A percentile compares a stretch with the other conserved stretches of the same genome.
These are phyloP conservation scores for Trachelus iudaicus DNA, from an alignment of 2,888 invertebrate genomes.

Conservation along the genomic window DNA sequence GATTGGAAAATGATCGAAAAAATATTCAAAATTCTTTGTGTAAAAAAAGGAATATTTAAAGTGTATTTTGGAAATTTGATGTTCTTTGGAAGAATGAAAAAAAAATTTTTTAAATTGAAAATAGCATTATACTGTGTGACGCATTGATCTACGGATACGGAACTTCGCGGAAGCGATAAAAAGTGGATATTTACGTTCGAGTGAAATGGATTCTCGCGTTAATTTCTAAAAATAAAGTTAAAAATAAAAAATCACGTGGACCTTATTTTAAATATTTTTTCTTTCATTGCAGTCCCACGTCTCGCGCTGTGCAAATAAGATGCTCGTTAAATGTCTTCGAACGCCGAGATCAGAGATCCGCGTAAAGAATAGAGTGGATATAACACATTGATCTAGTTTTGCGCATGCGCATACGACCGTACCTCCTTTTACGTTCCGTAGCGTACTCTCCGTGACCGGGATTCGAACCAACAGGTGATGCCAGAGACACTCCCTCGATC, in stretches of 20 bases:
- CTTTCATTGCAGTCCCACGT: no score
- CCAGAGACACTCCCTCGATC: slow-evolving; percentile 58
- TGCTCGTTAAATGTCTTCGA: background rate
- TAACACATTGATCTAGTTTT: slow-evolving; percentile 56
- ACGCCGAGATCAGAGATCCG: background rate
- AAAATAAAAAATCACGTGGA: background rate
- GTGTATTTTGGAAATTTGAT: background rate
- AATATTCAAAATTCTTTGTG: no score
- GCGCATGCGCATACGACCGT: slow-evolving; percentile 44
- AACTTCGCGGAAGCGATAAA: background rate
- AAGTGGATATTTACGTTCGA: background rate
- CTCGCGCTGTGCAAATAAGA: no score
- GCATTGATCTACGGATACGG: background rate
- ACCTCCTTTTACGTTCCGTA: background rate
- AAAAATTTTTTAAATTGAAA: background rate
- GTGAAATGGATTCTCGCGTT: background rate
- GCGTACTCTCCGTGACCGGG: slow-evolving; percentile 44
- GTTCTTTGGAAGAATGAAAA: background rate
- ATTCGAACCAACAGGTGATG: slow-evolving; percentile 61
- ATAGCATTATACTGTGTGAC: background rate
- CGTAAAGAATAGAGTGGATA: slow-evolving; percentile 30
- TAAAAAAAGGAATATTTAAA: no score
- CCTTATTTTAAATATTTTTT: no score
- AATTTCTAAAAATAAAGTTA: background rate
- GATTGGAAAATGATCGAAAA: no score